A percentile compares a stretch with the other conserved stretches of the same genome.
Conservation (phyloP, 1,140 invertebrate species). For the Parasteatoda tepidariorum region DNA sequence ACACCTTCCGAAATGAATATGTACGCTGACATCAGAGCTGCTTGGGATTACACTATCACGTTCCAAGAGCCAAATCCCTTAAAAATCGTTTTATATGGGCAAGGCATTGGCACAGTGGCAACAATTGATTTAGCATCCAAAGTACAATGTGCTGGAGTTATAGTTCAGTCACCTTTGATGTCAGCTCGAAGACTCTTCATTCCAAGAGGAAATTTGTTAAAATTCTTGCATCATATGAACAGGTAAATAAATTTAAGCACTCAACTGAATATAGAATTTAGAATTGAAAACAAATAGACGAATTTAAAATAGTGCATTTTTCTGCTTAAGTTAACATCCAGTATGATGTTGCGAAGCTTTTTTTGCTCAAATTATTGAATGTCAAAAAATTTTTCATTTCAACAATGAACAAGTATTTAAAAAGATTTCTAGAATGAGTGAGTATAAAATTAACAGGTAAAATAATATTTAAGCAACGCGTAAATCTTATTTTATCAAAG, state of each 20-base stretch:
- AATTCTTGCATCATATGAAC: background rate
- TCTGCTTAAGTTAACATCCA: too few relatives aligned
- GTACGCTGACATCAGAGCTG: constrained; percentile 98
- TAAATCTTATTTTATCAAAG: too few relatives aligned
- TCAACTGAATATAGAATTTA: too few relatives aligned
- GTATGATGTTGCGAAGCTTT: too few relatives aligned
- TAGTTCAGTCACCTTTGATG: constrained; percentile 97
- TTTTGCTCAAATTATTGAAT: too few relatives aligned
- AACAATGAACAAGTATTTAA: too few relatives aligned
- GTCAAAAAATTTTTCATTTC: too few relatives aligned
- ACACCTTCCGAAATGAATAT: constrained; percentile 99
- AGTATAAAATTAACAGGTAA: too few relatives aligned
- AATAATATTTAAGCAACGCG: too few relatives aligned
- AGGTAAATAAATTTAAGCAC: background rate
- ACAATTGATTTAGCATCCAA: constrained; percentile 95
- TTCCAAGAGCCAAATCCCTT: constrained; percentile 93
- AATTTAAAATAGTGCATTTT: too few relatives aligned
- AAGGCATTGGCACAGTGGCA: constrained; percentile 96
- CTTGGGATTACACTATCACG: constrained; percentile 89
- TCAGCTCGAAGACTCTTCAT: constrained; percentile 78
- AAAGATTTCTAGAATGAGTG: too few relatives aligned
- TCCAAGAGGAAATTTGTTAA: constrained; percentile 39
- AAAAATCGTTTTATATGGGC: constrained; percentile 98
- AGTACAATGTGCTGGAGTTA: constrained; percentile 89
- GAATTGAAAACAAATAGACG: too few relatives aligned